Base-by-base conservation (phyloP, 1,140 invertebrate species). In the Hyles vespertilio region DNA sequence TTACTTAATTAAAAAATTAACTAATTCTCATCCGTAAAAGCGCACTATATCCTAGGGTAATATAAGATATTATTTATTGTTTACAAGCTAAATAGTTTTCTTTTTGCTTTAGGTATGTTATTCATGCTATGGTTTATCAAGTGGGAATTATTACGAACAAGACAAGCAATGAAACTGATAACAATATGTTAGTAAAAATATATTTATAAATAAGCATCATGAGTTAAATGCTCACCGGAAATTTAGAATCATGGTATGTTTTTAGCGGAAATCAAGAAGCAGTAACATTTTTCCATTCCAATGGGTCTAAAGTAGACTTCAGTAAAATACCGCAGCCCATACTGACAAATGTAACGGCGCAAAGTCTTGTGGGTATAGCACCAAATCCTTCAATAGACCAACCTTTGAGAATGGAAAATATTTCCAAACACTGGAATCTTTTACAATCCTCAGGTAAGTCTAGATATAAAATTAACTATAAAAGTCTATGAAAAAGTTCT, bases 111-210 rank as follows among this genome's bases (percentile, higher is more conserved):
- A 84, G 81, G 79, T 82, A 82, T 50, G 77, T 84, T 3, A 72
- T 84, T 5, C 74, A 78, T 11, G 81, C 81, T 3, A 82, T 74
- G 11, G 77, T 82, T 0, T 84, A 82, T 50, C 74, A 82, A 75
- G 73, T 84, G 22, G 81, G 79, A 33, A 81, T 84, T 33, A 50
- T 84, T n/a, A 79, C 78, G 0, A 84, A 84, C 53, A 67, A 62
- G 57, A 81, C 76, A 0, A 65, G 70, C 10, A 72, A 82, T 22
- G 67, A 70, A 32, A 63, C 60, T 11, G 47, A 59, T 0, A 62
- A 69, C 8, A 60, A 55, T 33, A 67, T 62, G 78, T 80, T 71
- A 77, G 80, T 71, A 2, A n/a, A 11, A 36, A 12, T 40, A n/a
- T 48, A 47, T 47, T 22, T 22, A 22, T 22, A 22, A 22, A 22